Base-by-base conservation (phyloP, 2,888 invertebrate species). In the Cephus sareptanus region DNA sequence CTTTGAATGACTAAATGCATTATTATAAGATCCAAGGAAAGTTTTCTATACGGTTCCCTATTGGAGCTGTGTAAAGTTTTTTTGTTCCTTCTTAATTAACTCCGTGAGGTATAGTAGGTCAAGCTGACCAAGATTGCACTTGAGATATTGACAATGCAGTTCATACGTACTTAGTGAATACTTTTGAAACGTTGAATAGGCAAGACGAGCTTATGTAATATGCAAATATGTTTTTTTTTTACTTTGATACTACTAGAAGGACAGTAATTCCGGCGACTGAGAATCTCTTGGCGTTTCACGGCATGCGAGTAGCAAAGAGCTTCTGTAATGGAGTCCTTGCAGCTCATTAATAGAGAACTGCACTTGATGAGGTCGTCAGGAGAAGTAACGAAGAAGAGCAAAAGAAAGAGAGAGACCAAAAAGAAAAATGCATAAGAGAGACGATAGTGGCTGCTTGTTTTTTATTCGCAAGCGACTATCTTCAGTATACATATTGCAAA, bases 281-380 rank as follows among this genome's bases (percentile, higher is more conserved):
- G 56, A 56, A 23, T 6, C 15, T 56, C 23, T 56, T 56, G 23
- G 56, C 56, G 23, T 56, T 56, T 56, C 56, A 56, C 23, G 9
- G 56, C 23, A 9, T 6, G 56, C 56, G 23, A 56, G 56, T 56
- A 74, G 74, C 74, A 77, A 77, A 77, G 74, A 73, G 34, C 34
- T 37, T 35, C 69, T 77, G 33, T 68, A 74, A 73, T 74, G 77
- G 56, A 56, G 80, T 79, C 82, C 83, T 81, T 82, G 82, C 83
- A 77, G 82, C 83, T 87, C 89, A 89, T 90, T 88, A 90, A 89
- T 90, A 90, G 80, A 85, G 85, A 89, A 87, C 85, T 83, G 80
- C 81, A 82, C 82, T 85, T 88, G 87, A 89, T 85, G 88, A 87
- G 84, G 77, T 80, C 56, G 35, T 75, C 69, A 31, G 75, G 79